phyloP scores from a whole-genome alignment of 1,140 invertebrate genomes.

The Harlomillsia oculata region DNA sequence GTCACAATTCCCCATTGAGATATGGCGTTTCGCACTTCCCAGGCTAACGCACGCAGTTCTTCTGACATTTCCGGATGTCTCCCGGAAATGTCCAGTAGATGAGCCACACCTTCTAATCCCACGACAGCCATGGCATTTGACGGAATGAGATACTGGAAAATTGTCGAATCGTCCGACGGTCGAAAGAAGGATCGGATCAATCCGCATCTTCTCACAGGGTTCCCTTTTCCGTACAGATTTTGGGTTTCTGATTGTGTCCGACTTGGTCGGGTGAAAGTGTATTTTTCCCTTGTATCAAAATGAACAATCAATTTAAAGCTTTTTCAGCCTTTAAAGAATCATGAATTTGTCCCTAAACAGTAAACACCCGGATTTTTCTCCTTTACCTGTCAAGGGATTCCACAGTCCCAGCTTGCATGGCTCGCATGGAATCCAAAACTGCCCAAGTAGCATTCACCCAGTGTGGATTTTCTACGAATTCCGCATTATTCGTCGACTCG shows the following conservation, averaged over 20 bases:
- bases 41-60: constrained; percentile 13
- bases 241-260: constrained; percentile 31
- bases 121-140: constrained; percentile 30
- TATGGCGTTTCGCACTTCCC: constrained; percentile 22
- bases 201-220: constrained; percentile 29
- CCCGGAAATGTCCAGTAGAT: constrained; percentile 8
- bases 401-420: constrained; percentile 25
- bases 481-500: constrained; percentile 22
- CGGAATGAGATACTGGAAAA: constrained; percentile 29
- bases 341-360: too few relatives aligned
- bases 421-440: constrained; percentile 12
- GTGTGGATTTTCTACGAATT: constrained; percentile 16
- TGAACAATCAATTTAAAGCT: too few relatives aligned
- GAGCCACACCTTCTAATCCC: constrained; percentile 27
- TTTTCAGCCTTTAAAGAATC: too few relatives aligned
- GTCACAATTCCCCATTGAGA: constrained; percentile 17
- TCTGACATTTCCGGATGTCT: not conserved
- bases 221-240: constrained; percentile 30
- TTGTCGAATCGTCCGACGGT: constrained; percentile 30
- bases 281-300: too few relatives aligned
- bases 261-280: constrained; percentile 24
- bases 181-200: constrained; percentile 31
- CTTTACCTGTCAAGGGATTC: too few relatives aligned
- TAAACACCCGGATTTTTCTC: too few relatives aligned
- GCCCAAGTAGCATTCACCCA: constrained; percentile 13